These are phyloP conservation scores for Pseudococcus jackbeardsleyi DNA, from an alignment of 2,888 invertebrate genomes.

Conservation along the genomic window DNA sequence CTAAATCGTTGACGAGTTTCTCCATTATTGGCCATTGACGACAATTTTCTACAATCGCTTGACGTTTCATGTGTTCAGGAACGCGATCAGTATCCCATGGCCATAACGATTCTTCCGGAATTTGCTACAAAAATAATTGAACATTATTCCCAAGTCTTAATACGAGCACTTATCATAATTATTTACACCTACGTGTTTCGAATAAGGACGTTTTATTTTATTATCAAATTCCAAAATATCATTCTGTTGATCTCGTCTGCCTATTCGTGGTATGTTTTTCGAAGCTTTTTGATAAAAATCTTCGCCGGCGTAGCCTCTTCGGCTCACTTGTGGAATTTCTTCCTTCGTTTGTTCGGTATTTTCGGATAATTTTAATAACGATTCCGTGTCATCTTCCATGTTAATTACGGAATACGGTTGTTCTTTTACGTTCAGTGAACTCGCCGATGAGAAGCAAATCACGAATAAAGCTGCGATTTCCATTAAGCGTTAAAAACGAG, in stretches of 20 bases:
- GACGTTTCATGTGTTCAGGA: constrained; percentile 10
- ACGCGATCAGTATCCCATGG: constrained; percentile 58
- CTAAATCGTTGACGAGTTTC: neutral
- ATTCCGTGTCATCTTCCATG: constrained; percentile 48
- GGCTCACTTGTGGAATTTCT: constrained; percentile 54
- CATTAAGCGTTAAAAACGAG: neutral
- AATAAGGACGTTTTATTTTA: constrained; percentile 49
- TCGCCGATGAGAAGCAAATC: neutral
- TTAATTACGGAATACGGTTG: constrained; percentile 49
- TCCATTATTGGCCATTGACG: neutral
- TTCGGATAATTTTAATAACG: constrained; percentile 25
- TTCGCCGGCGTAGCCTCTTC: constrained; percentile 65
- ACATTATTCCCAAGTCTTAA: neutral
- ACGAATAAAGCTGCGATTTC: neutral
- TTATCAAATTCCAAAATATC: neutral
- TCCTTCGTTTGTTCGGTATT: constrained; percentile 41
- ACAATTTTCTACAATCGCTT: constrained; percentile 42
- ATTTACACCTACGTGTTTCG: neutral
- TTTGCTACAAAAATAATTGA: constrained; percentile 9
- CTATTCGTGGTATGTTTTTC: constrained; percentile 66
- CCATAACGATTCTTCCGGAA: constrained; percentile 38
- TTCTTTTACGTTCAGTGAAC: constrained; percentile 32
- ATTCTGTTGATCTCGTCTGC: constrained; percentile 61
- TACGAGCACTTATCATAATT: neutral
- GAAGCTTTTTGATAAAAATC: constrained; percentile 66